A percentile compares a stretch with the other conserved stretches of the same genome.
phyloP scores from a whole-genome alignment of 2,888 invertebrate genomes.

The Drosophila barbarae region DNA sequence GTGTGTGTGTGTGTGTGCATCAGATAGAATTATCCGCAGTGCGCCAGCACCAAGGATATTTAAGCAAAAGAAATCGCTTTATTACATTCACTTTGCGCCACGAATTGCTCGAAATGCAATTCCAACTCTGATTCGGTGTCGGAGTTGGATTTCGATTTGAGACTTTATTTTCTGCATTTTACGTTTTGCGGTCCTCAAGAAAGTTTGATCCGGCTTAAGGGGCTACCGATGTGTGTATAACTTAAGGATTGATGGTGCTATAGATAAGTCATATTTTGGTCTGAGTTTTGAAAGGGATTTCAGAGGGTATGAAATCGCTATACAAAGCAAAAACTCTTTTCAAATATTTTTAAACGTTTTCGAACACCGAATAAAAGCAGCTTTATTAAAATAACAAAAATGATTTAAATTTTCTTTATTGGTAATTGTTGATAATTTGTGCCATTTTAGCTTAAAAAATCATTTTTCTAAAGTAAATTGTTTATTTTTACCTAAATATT shows the following conservation, averaged over 20 bases:
- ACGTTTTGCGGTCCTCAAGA: neutral
- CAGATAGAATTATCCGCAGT: slow-evolving; percentile 49
- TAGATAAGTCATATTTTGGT: slow-evolving; percentile 8
- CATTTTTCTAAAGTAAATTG: too few relatives aligned
- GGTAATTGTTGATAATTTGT: too few relatives aligned
- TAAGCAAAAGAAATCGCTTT: slow-evolving; percentile 45
- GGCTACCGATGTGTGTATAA: slow-evolving; percentile 1
- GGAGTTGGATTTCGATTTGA: slow-evolving; percentile 17
- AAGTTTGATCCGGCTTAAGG: slow-evolving; percentile 13
- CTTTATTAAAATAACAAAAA: neutral
- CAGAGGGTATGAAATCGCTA: neutral
- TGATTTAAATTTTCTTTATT: neutral
- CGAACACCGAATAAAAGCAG: neutral
- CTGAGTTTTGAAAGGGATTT: neutral
- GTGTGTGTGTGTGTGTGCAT: slow-evolving; percentile 11
- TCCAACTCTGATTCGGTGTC: slow-evolving; percentile 26
- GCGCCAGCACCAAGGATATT: slow-evolving; percentile 37
- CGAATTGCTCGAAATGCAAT: slow-evolving; percentile 31
- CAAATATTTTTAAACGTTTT: too few relatives aligned
- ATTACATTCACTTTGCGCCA: slow-evolving; percentile 34
- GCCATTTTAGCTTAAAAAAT: too few relatives aligned
- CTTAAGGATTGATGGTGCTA: slow-evolving; percentile 6
- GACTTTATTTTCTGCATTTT: slow-evolving; percentile 5
- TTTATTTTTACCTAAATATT: too few relatives aligned
- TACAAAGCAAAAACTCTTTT: neutral